Evolutionary conservation across 2,113 vertebrate species (phyloP).

Genomic region (Dasyprocta punctata): DNA sequence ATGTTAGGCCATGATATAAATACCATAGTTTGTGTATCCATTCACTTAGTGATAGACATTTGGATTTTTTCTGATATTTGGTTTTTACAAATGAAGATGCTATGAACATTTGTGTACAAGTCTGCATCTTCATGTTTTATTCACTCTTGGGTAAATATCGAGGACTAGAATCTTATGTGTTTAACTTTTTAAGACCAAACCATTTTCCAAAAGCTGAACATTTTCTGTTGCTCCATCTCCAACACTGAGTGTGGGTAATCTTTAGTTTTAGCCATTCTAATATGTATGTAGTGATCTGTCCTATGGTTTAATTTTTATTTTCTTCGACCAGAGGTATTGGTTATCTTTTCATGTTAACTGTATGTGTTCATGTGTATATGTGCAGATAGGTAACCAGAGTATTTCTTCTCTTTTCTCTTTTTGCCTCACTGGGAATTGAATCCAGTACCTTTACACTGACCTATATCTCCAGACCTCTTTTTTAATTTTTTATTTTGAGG

Average conservation of each 20-base stretch:
- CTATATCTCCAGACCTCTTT: background rate
- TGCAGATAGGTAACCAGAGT: background rate
- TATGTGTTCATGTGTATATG: background rate
- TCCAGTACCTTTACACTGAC: background rate
- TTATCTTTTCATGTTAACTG: background rate
- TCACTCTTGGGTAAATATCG: background rate
- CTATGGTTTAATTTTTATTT: background rate
- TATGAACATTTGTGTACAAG: background rate
- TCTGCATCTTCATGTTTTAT: background rate
- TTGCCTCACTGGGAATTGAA: background rate
- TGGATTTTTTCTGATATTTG: background rate
- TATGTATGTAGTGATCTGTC: background rate
- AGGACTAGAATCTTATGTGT: background rate
- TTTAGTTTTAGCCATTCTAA: background rate
- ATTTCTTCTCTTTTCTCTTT: background rate
- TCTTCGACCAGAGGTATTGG: background rate
- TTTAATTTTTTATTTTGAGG: background rate
- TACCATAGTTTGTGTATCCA: background rate
- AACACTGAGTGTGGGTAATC: background rate
- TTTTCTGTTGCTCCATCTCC: background rate
- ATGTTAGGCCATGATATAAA: background rate
- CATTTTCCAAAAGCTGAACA: background rate
- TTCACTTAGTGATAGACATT: background rate
- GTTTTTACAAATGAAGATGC: background rate
- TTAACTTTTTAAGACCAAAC: background rate